Conservation (phyloP, 1,140 invertebrate species). For the Phymastichus coffea region DNA sequence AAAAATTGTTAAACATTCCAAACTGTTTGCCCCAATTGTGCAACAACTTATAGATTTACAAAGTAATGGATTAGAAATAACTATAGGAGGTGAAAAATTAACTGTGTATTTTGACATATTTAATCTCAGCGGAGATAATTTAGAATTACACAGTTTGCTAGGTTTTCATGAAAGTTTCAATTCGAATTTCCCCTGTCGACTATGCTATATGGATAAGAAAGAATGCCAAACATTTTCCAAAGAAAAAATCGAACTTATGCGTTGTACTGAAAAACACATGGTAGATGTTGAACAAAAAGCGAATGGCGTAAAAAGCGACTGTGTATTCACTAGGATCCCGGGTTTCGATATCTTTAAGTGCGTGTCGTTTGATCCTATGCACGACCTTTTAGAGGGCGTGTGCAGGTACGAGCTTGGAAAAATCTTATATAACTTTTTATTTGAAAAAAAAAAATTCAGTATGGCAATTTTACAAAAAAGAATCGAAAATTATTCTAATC, state of each 20-base stretch:
- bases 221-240: too few species aligned
- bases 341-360: too few species aligned
- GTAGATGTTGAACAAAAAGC: neutral
- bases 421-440: constrained; percentile 26
- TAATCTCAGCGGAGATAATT: constrained; percentile 30
- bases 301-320: constrained; percentile 28
- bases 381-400: constrained; percentile 31
- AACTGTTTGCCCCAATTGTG: constrained; percentile 4
- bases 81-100: constrained; percentile 18
- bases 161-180: constrained; percentile 31
- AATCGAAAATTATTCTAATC: constrained; percentile 13
- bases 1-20: constrained; percentile 3
- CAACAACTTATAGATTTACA: constrained; percentile 18
- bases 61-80: constrained; percentile 26
- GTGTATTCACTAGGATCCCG: constrained; percentile 28
- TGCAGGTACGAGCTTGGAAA: constrained; percentile 27
- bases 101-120: constrained; percentile 30
- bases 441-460: constrained; percentile 37
- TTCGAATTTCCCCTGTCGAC: constrained; percentile 24
- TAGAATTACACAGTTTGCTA: constrained; percentile 28
- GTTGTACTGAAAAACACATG: constrained; percentile 4
- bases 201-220: too few species aligned
- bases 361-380: constrained; percentile 32
- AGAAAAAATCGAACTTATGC: constrained; percentile 14
- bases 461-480: constrained; percentile 24